Evolutionary conservation across 1,140 invertebrate species (phyloP).

Genomic region (Apis cerana): DNA sequence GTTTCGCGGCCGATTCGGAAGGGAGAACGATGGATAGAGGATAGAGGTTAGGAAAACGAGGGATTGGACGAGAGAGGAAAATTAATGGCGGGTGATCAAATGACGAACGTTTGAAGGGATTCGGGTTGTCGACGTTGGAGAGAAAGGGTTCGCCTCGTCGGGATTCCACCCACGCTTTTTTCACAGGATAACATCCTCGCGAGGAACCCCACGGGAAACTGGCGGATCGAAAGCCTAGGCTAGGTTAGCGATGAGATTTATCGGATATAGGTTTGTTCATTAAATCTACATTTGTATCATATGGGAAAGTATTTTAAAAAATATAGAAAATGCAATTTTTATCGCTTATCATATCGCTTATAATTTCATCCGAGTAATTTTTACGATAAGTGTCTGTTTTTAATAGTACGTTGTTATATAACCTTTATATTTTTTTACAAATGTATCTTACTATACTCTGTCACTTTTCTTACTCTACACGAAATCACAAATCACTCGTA

Average conservation of each 20-base stretch:
- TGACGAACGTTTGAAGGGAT: not conserved
- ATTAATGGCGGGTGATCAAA: not conserved
- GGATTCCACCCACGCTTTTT: constrained; percentile 82
- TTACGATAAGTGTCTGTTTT: too few species aligned
- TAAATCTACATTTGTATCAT: too few species aligned
- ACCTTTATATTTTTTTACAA: too few species aligned
- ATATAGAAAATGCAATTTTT: too few species aligned
- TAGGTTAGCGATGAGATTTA: not conserved
- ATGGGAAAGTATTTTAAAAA: too few species aligned
- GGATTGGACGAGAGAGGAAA: constrained; percentile 12
- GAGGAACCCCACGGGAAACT: constrained; percentile 55
- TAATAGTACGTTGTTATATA: too few species aligned
- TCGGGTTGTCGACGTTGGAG: constrained; percentile 60
- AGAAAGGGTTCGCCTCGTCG: constrained; percentile 77
- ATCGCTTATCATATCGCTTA: too few species aligned
- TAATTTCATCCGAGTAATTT: too few species aligned
- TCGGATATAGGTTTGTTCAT: not conserved
- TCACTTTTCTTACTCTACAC: too few species aligned
- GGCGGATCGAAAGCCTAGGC: constrained; percentile 36
- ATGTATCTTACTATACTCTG: too few species aligned
- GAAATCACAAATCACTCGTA: too few species aligned
- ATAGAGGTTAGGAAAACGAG: not conserved
- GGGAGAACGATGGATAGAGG: constrained; percentile 8
- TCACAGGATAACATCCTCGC: constrained; percentile 75
- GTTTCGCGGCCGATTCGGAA: constrained; percentile 62